Evolutionary conservation across 2,113 vertebrate genomes (phyloP).

Genomic region (Chlamydotis undulata): DNA sequence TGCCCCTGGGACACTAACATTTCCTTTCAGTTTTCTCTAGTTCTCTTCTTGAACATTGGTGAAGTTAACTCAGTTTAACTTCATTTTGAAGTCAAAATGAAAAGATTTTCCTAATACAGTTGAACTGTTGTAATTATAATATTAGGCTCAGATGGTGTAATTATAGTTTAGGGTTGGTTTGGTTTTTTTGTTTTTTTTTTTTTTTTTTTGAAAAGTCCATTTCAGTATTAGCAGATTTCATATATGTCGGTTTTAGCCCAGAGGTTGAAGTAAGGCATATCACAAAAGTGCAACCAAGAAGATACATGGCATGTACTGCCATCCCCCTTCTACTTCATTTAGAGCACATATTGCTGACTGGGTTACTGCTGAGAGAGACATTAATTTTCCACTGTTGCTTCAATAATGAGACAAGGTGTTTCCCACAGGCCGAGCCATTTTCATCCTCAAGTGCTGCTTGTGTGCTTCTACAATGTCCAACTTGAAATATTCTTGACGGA

Average conservation of each 20-base stretch:
- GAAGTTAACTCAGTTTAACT: neutral
- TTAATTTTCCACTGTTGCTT: neutral
- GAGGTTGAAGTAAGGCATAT: neutral
- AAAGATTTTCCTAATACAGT: neutral
- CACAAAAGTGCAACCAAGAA: neutral
- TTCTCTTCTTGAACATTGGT: neutral
- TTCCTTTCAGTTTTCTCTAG: neutral
- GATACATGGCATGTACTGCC: neutral
- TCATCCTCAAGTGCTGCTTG: neutral
- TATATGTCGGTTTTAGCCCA: neutral
- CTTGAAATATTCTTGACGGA: neutral
- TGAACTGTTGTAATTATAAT: neutral
- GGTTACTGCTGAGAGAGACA: neutral
- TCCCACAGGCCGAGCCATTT: neutral
- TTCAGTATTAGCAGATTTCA: neutral
- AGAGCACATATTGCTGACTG: neutral
- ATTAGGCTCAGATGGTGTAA: neutral
- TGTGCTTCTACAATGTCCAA: neutral
- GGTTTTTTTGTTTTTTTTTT: too few species aligned
- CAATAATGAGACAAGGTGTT: neutral
- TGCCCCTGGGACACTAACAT: neutral
- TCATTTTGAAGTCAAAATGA: slow-evolving; percentile 16
- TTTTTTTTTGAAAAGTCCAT: neutral
- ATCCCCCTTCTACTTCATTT: neutral
- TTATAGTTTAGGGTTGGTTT: neutral